Base-by-base conservation (phyloP, 2,888 invertebrate species). In the Drosophila recens region DNA sequence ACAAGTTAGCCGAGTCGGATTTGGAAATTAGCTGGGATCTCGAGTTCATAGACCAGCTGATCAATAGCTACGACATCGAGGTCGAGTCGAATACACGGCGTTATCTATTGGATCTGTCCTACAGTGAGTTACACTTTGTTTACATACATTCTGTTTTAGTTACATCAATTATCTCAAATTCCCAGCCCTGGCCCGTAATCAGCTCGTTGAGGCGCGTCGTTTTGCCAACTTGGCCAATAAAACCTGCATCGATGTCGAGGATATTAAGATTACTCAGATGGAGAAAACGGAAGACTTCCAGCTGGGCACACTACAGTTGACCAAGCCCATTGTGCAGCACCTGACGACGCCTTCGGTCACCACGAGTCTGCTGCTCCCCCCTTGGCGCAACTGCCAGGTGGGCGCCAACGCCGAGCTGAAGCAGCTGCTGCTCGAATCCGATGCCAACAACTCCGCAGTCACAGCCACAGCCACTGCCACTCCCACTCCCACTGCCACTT, bases 351-450 rank as follows among this genome's bases (percentile, higher is more conserved):
- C 74, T 3, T 1, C 63, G 0, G 43, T 52, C 0, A 11, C 70
- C 4, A 48, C 56, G 3, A 53, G 75, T 15, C 61, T 74, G 0
- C 8, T 75, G 30, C 30, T 74, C 65, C 74, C 74, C 4, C 74
- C 74, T 0, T 75, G 74, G 74, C 74, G 75, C 48, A 75, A 45
- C 17, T 74, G 74, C 20, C 75, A 75, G 48, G 64, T 74, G 38
- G 74, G 75, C 8, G 48, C 64, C 43, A 75, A 48, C 27, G 70
- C 30, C 0, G 61, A 74, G 17, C 40, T 74, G n/a, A 75, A 61
- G 65, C 52, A 56, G 11, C 3, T 63, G 1, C 4, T 52, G 23
- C 13, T 17, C 13, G 45, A 63, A 20, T 3, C 10, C n/a, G 57
- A 64, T 20, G n/a, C n/a, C 8, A 27, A 9, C 0, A 13, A 33